These are phyloP conservation scores for Hyposoter dolosus DNA, from an alignment of 2,888 invertebrate species.

Conservation along the genomic window DNA sequence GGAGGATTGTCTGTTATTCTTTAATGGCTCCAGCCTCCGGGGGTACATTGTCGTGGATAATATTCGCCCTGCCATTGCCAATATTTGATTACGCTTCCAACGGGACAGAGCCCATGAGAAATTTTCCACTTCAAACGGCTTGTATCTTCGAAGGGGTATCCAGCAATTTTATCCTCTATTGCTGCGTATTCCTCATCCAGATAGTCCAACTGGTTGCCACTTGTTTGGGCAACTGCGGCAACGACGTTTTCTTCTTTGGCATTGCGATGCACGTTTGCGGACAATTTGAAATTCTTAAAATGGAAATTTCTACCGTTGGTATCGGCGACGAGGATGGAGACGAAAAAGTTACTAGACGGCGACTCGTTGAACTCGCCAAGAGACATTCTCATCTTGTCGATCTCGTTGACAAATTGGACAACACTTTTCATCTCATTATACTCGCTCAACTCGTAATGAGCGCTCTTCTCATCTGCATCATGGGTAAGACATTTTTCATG, in stretches of 20 bases:
- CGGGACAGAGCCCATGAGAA: conserved; percentile 58
- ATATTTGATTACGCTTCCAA: conserved; percentile 65
- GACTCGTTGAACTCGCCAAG: conserved; percentile 55
- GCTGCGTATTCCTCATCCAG: conserved; percentile 70
- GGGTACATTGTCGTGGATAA: conserved; percentile 71
- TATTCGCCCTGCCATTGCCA: conserved; percentile 69
- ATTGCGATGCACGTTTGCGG: conserved; percentile 80
- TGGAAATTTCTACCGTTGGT: conserved; percentile 69
- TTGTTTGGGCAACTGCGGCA: conserved; percentile 72
- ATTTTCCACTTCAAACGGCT: conserved; percentile 70
- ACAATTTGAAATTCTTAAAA: conserved; percentile 78
- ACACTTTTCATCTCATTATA: conserved; percentile 72
- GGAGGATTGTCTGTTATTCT: conserved; percentile 71
- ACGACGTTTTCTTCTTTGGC: conserved; percentile 78
- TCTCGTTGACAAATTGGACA: conserved; percentile 69
- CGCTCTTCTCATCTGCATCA: conserved; percentile 72
- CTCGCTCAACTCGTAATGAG: conserved; percentile 71
- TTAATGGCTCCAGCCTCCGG: conserved; percentile 72
- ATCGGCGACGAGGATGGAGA: neutral
- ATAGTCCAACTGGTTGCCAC: conserved; percentile 69
- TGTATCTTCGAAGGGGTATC: conserved; percentile 65
- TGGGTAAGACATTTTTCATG: conserved; percentile 66
- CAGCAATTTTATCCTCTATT: conserved; percentile 57
- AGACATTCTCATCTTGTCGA: conserved; percentile 70
- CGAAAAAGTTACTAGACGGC: conserved; percentile 34